Percentiles rank a stretch among this genome's conserved stretches.
These are phyloP conservation scores for Yponomeuta plumbellus DNA, from an alignment of 2,888 invertebrate genomes.

Conservation along the genomic window DNA sequence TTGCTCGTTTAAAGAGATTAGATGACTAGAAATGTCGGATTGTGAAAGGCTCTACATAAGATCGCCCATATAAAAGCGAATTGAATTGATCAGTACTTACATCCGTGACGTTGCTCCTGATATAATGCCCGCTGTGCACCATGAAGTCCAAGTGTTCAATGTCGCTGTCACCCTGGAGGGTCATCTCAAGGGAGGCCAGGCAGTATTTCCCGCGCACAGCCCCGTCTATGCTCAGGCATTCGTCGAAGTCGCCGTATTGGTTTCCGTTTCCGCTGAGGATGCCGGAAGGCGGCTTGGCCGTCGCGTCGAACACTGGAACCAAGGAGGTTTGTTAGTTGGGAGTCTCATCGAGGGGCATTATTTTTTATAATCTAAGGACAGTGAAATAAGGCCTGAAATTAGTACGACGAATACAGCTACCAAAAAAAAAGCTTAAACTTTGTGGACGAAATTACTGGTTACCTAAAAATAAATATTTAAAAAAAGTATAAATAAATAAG, in stretches of 20 bases:
- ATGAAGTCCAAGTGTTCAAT: constrained; percentile 53
- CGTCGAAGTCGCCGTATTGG: constrained; percentile 83
- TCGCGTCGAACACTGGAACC: constrained; percentile 82
- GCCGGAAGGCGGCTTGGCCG: constrained; percentile 82
- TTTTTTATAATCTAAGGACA: too few species aligned
- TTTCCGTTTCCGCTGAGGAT: constrained; percentile 81
- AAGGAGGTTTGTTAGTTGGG: constrained; percentile 18
- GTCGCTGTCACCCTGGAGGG: constrained; percentile 40
- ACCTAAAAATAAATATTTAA: too few species aligned
- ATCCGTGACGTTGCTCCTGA: constrained; percentile 71
- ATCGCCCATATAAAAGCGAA: too few species aligned
- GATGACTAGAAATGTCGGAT: too few species aligned
- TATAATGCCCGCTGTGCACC: constrained; percentile 72
- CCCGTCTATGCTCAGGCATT: constrained; percentile 76
- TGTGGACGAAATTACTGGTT: not conserved
- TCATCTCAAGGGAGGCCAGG: constrained; percentile 74
- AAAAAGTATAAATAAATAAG: too few species aligned
- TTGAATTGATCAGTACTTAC: constrained; percentile 52
- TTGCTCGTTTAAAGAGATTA: too few species aligned
- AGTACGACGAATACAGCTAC: too few species aligned
- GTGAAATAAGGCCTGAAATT: not conserved
- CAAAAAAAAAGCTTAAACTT: not conserved
- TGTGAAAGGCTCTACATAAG: too few species aligned
- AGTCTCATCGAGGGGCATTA: too few species aligned
- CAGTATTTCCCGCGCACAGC: constrained; percentile 80